A percentile compares a stretch with the other conserved stretches of the same genome.
phyloP scores from a whole-genome alignment of 2,888 invertebrate genomes.

The Phengaris arion region DNA sequence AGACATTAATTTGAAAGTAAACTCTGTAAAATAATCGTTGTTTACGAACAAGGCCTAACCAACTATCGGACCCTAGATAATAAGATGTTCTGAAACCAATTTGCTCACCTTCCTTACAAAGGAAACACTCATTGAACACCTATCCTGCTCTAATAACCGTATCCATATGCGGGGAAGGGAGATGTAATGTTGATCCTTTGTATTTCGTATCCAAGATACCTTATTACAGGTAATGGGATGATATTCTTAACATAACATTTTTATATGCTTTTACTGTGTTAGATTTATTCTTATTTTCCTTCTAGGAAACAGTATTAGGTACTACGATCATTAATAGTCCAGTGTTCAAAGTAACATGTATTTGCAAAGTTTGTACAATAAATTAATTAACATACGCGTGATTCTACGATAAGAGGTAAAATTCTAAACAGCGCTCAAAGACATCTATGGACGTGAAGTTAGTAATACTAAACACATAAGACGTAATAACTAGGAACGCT shows the following conservation, averaged over 20 bases:
- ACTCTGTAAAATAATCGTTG: neutral
- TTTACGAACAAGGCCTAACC: slow-evolving; percentile 42
- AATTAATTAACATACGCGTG: too few species aligned
- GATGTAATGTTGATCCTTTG: slow-evolving; percentile 18
- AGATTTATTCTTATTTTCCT: neutral
- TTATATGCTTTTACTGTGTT: slow-evolving; percentile 1
- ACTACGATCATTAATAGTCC: too few species aligned
- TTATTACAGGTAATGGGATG: slow-evolving; percentile 24
- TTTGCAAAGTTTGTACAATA: too few species aligned
- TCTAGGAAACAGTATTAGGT: neutral
- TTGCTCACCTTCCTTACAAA: slow-evolving; percentile 48
- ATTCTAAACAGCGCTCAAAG: too few species aligned
- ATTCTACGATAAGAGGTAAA: too few species aligned
- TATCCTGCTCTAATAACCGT: slow-evolving; percentile 25
- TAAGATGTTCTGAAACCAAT: slow-evolving; percentile 49
- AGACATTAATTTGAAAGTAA: neutral
- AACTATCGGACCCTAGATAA: slow-evolving; percentile 42
- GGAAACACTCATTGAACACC: slow-evolving; percentile 30
- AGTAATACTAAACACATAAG: too few species aligned
- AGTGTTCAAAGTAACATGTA: too few species aligned
- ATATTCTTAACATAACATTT: slow-evolving; percentile 16
- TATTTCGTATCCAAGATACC: slow-evolving; percentile 9
- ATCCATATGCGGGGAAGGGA: slow-evolving; percentile 6
- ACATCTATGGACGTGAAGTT: too few species aligned
- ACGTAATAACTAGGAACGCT: too few species aligned